A percentile compares a stretch with the other conserved stretches of the same genome.
Evolutionary conservation across 23 tunicate species (phyloP).

Genomic region (Oikopleura dioica): DNA sequence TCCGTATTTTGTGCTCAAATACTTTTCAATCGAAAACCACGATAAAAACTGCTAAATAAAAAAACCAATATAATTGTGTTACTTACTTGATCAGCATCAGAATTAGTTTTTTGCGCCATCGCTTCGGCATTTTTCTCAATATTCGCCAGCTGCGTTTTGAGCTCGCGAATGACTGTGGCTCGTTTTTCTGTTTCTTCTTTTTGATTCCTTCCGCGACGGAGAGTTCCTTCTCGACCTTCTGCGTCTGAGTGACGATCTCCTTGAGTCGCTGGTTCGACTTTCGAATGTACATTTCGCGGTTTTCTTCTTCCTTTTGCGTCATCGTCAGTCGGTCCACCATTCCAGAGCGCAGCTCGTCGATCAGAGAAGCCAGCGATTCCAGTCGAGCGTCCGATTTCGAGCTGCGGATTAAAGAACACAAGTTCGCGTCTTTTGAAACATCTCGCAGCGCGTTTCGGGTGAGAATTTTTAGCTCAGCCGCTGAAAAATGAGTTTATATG

Average conservation of each 20-base stretch:
- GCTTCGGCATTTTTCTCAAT: background rate
- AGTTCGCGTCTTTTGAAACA: background rate
- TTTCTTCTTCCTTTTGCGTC: conserved; percentile 14
- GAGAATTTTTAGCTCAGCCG: background rate
- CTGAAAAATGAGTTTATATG: background rate
- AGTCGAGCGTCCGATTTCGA: background rate
- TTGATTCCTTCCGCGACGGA: background rate
- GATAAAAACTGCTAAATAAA: too few relatives aligned
- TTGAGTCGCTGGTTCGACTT: background rate
- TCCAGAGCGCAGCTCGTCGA: background rate
- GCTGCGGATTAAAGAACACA: background rate
- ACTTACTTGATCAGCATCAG: background rate
- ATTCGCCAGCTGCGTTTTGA: background rate
- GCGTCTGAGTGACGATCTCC: background rate
- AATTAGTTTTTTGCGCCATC: background rate
- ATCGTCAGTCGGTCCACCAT: background rate
- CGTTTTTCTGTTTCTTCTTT: background rate
- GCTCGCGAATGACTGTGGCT: background rate
- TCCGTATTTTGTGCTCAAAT: too few relatives aligned
- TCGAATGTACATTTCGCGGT: conserved; percentile 18
- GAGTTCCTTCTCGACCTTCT: background rate
- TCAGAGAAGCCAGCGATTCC: background rate
- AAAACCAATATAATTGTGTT: too few relatives aligned
- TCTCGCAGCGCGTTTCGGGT: background rate
- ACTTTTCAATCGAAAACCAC: too few relatives aligned